phyloP scores from a whole-genome alignment of 2,113 vertebrate genomes.

The Nyctibius bracteatus region DNA sequence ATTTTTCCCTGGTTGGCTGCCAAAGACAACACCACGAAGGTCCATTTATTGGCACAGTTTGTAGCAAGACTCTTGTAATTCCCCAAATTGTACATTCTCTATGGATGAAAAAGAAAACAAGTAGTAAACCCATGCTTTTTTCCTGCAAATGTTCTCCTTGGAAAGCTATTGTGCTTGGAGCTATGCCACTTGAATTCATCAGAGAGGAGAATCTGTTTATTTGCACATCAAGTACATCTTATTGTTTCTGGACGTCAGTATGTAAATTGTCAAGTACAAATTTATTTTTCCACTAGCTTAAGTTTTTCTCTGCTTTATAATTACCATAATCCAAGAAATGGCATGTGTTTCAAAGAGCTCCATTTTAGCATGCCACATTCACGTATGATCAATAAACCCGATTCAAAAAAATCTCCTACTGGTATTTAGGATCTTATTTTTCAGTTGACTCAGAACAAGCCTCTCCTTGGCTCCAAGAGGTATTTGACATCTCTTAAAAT shows the following conservation, averaged over 20 bases:
- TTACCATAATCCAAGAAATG: not conserved
- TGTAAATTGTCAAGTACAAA: constrained; percentile 26
- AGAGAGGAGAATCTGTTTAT: constrained; percentile 34
- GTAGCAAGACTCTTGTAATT: not conserved
- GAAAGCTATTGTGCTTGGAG: not conserved
- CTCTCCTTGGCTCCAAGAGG: not conserved
- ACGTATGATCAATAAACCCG: not conserved
- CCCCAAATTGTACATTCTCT: not conserved
- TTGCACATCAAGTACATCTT: constrained; percentile 21
- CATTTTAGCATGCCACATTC: not conserved
- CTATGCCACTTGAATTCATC: not conserved
- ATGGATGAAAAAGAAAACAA: not conserved
- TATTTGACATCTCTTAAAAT: not conserved
- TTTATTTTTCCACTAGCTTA: constrained; percentile 14
- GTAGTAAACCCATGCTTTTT: not conserved
- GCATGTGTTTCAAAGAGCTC: not conserved
- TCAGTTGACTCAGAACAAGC: not conserved
- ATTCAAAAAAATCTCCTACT: not conserved
- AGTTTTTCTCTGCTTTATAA: not conserved
- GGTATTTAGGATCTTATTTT: not conserved
- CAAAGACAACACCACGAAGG: constrained; percentile 1
- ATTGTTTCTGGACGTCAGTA: constrained; percentile 26
- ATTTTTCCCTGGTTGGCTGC: not conserved
- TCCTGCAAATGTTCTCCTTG: not conserved
- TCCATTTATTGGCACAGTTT: not conserved